A percentile compares a stretch with the other conserved stretches of the same genome.
These are phyloP conservation scores for Dioctria rufipes DNA, from an alignment of 2,888 invertebrate species.

Conservation along the genomic window DNA sequence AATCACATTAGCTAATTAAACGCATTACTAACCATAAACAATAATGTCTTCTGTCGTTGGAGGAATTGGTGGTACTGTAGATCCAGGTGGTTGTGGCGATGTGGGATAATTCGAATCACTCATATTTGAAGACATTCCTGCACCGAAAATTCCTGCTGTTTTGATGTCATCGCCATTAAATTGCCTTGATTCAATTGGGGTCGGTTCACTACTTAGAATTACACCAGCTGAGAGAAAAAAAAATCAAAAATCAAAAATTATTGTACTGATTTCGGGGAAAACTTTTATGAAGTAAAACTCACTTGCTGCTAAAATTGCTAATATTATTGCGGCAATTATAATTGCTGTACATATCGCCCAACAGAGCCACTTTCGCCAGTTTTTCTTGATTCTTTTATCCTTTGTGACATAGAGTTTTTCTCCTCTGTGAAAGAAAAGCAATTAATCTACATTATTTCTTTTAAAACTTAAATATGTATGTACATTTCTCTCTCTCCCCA, in stretches of 20 bases:
- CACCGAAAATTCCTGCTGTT: conserved; percentile 70
- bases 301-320: conserved; percentile 84
- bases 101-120: conserved; percentile 53
- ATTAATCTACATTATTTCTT: not conserved
- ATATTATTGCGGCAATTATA: conserved; percentile 77
- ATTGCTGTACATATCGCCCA: conserved; percentile 80
- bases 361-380: conserved; percentile 77
- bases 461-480: too few species aligned
- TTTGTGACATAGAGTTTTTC: conserved; percentile 88
- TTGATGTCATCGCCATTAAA: conserved; percentile 74
- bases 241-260: not conserved
- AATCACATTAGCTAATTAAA: not conserved
- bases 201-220: conserved; percentile 78
- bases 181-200: conserved; percentile 74
- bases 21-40: conserved; percentile 73
- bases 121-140: conserved; percentile 52
- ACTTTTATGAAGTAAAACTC: conserved; percentile 68
- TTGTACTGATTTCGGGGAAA: not conserved
- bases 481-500: too few species aligned
- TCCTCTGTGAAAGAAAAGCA: conserved; percentile 76
- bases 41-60: conserved; percentile 71
- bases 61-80: conserved; percentile 61
- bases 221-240: conserved; percentile 76
- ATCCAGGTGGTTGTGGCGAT: conserved; percentile 58
- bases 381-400: conserved; percentile 81